Evolutionary conservation across 2,797 vertebrate species (phyloP).

Genomic region (Sciaenops ocellatus): DNA sequence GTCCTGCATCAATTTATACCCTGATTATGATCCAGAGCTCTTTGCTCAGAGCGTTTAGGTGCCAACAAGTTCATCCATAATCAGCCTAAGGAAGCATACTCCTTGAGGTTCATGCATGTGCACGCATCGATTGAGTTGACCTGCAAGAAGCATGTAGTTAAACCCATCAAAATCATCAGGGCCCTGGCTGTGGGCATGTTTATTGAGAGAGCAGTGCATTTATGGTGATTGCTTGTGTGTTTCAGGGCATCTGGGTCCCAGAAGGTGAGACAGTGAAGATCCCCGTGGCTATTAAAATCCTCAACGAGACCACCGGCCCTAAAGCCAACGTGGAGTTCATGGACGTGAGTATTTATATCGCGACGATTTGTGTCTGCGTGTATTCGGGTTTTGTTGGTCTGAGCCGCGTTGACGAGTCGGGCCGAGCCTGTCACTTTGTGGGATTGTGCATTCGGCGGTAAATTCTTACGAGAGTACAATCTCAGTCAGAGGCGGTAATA

Average conservation of each 20-base stretch:
- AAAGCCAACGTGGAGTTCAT: constrained; percentile 99
- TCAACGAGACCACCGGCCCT: constrained; percentile 95
- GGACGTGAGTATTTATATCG: constrained; percentile 92
- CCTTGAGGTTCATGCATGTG: neutral
- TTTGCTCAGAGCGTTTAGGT: constrained; percentile 15
- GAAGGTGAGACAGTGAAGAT: constrained; percentile 99
- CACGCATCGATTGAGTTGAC: neutral
- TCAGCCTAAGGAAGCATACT: neutral
- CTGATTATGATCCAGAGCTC: constrained; percentile 14
- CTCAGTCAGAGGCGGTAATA: constrained; percentile 60
- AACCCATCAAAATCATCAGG: constrained; percentile 17
- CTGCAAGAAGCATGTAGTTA: neutral
- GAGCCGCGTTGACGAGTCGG: neutral
- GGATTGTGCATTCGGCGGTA: constrained; percentile 53
- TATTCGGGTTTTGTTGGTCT: neutral
- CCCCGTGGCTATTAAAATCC: constrained; percentile 97
- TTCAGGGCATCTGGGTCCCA: constrained; percentile 97
- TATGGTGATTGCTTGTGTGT: constrained; percentile 53
- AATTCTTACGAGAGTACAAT: constrained; percentile 65
- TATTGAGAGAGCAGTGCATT: constrained; percentile 37
- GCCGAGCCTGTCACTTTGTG: constrained; percentile 48
- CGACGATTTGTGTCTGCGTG: constrained; percentile 43
- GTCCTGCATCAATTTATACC: constrained; percentile 16
- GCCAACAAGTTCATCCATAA: neutral
- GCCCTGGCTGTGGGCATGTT: constrained; percentile 24